phyloP scores from a whole-genome alignment of 1,140 invertebrate species.

The Aphaenogaster ashmeadi region DNA sequence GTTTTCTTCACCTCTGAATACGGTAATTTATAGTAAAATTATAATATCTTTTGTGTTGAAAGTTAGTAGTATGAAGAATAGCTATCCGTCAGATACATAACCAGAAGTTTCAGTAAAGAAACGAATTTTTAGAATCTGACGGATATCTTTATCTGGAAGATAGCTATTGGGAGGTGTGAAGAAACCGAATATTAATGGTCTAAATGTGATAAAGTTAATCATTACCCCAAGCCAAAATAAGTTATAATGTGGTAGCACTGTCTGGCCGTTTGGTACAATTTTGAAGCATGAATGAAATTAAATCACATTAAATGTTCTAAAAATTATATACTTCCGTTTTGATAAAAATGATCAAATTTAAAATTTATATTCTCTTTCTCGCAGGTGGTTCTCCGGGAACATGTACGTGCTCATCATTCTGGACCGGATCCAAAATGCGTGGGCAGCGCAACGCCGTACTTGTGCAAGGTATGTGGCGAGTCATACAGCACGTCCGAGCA shows the following conservation, averaged over 20 bases:
- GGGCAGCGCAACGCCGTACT: constrained; percentile 88
- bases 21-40: no score
- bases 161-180: no score
- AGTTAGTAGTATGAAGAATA: no score
- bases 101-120: no score
- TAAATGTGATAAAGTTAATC: neutral
- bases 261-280: neutral
- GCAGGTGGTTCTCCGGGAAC: constrained; percentile 92
- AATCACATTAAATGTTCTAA: neutral
- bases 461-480: constrained; percentile 92
- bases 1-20: no score
- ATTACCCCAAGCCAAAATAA: neutral
- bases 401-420: constrained; percentile 94
- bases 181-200: neutral
- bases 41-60: no score
- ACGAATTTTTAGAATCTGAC: no score
- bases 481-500: constrained; percentile 91
- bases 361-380: neutral
- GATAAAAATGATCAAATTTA: neutral
- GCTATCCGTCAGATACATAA: no score
- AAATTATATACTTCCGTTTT: neutral
- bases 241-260: neutral
- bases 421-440: constrained; percentile 90
- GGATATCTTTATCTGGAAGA: no score
- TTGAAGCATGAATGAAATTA: neutral